Conservation (phyloP, 2,888 invertebrate genomes). For the Nymphalis polychloros region DNA sequence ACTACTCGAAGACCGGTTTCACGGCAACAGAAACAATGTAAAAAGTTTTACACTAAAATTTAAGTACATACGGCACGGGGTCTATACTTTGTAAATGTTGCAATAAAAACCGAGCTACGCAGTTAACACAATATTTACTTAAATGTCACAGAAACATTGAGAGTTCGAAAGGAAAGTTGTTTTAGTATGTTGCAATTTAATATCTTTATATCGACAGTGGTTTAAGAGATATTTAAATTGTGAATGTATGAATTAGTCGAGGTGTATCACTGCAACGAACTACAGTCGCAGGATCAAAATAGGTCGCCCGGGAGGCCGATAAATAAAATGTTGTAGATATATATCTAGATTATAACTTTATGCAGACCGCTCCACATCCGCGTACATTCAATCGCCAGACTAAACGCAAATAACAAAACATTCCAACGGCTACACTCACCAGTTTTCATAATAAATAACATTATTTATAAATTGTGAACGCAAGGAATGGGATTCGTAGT, state of each 20-base stretch:
- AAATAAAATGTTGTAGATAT: slow-evolving; percentile 44
- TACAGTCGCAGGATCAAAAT: slow-evolving; percentile 54
- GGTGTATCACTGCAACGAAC: slow-evolving; percentile 48
- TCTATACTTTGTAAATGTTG: slow-evolving; percentile 6
- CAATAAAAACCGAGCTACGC: slow-evolving; percentile 7
- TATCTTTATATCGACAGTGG: slow-evolving; percentile 17
- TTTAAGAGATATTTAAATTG: slow-evolving; percentile 21
- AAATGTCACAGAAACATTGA: slow-evolving; percentile 20
- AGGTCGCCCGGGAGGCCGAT: slow-evolving; percentile 57
- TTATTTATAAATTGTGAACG: slow-evolving; percentile 33
- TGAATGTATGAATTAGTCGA: slow-evolving; percentile 23
- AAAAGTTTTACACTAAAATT: slow-evolving; percentile 34
- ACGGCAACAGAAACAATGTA: slow-evolving; percentile 66
- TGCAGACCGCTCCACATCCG: slow-evolving; percentile 45
- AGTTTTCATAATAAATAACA: slow-evolving; percentile 36
- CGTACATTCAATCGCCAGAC: slow-evolving; percentile 44
- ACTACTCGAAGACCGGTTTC: slow-evolving; percentile 69
- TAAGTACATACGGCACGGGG: slow-evolving; percentile 4
- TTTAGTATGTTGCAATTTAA: slow-evolving; percentile 21
- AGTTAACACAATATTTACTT: slow-evolving; percentile 19
- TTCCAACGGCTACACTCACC: slow-evolving; percentile 32
- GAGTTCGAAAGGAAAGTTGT: slow-evolving; percentile 24
- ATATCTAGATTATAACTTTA: slow-evolving; percentile 36
- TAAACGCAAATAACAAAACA: slow-evolving; percentile 45
- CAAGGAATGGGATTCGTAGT: slow-evolving; percentile 23